Evolutionary conservation across 1,140 invertebrate species (phyloP).

Genomic region (Temnothorax nylanderi): DNA sequence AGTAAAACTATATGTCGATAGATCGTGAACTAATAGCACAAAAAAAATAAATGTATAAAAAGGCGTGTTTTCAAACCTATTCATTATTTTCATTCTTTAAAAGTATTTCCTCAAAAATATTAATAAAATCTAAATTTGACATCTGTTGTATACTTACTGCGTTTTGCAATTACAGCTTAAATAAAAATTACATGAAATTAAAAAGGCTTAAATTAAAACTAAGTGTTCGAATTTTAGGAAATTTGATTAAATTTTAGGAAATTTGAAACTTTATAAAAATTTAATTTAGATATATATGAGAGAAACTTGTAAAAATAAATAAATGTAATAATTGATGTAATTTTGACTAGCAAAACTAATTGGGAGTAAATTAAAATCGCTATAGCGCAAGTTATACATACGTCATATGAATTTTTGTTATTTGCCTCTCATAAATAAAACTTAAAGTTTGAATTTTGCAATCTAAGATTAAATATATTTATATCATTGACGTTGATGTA

Average conservation of each 20-base stretch:
- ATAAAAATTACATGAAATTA: not conserved
- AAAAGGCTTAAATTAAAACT: not conserved
- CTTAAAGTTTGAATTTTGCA: conserved; percentile 2
- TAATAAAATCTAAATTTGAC: not conserved
- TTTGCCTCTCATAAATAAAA: not conserved
- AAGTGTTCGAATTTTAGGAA: not conserved
- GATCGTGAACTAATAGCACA: not conserved
- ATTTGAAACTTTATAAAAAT: not conserved
- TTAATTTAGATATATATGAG: not conserved
- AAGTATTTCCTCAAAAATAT: not conserved
- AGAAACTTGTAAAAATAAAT: not conserved
- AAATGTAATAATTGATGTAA: not conserved
- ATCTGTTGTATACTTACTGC: not conserved
- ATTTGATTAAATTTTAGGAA: no score
- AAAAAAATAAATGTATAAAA: not conserved
- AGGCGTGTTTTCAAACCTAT: not conserved
- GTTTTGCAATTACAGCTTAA: not conserved
- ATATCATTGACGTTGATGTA: conserved; percentile 6
- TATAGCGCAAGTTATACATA: not conserved
- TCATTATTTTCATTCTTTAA: not conserved
- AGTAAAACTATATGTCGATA: not conserved
- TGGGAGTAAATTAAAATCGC: not conserved
- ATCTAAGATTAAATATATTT: not conserved
- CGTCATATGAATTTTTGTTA: not conserved
- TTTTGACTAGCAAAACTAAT: not conserved